A percentile compares a stretch with the other conserved stretches of the same genome.
Conservation (phyloP, 1,140 invertebrate genomes). For the Bombus vancouverensis region DNA sequence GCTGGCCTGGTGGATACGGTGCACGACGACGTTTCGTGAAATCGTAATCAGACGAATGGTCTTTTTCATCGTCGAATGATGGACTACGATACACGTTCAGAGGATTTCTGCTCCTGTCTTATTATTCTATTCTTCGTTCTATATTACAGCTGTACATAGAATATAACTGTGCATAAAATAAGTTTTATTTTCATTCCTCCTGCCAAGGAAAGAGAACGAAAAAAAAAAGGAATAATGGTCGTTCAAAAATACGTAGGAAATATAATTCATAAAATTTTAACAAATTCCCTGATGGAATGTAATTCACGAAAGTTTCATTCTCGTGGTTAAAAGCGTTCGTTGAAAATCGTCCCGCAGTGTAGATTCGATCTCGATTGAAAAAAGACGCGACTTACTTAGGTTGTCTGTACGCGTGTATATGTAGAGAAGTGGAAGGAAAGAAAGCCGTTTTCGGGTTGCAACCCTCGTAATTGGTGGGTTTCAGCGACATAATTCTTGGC, state of each 20-base stretch:
- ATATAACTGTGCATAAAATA: background rate
- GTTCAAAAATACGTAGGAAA: background rate
- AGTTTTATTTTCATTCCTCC: background rate
- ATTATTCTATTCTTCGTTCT: slow-evolving; percentile 43
- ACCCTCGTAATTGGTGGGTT: slow-evolving; percentile 77
- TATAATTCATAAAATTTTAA: background rate
- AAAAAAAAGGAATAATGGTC: background rate
- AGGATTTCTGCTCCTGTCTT: slow-evolving; percentile 42
- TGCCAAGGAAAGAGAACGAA: background rate
- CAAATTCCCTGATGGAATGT: background rate
- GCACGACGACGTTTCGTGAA: slow-evolving; percentile 62
- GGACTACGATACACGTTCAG: slow-evolving; percentile 57
- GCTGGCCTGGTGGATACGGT: slow-evolving; percentile 17
- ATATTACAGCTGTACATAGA: background rate
- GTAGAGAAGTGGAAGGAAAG: slow-evolving; percentile 27
- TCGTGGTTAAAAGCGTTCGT: background rate
- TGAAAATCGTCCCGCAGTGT: too few relatives aligned
- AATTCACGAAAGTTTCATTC: background rate
- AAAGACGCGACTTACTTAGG: background rate
- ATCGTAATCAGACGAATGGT: slow-evolving; percentile 74
- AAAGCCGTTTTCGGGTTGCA: slow-evolving; percentile 65
- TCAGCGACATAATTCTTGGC: slow-evolving; percentile 78
- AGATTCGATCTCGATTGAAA: background rate
- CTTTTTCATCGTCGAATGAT: slow-evolving; percentile 70
- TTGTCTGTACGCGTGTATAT: background rate